Evolutionary conservation across 2,113 vertebrate species (phyloP).

Genomic region (Edolisoma coerulescens): DNA sequence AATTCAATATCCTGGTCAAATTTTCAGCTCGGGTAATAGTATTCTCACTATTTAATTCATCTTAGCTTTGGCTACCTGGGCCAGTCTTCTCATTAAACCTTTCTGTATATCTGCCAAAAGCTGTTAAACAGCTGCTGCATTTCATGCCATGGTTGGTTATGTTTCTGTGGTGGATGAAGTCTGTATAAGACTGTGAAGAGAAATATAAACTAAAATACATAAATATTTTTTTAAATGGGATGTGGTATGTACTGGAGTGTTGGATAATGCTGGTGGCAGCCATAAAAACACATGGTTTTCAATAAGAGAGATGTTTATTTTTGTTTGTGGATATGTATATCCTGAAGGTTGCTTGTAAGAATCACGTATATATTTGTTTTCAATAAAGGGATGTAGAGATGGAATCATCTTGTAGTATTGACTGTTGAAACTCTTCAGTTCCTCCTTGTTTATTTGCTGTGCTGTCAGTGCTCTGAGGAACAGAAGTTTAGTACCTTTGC

Average conservation of each 20-base stretch:
- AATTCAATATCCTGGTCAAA: conserved; percentile 7
- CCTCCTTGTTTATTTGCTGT: background rate
- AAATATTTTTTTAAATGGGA: background rate
- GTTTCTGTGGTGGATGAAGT: background rate
- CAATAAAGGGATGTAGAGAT: background rate
- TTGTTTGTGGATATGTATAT: background rate
- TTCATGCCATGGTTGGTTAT: background rate
- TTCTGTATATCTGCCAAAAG: background rate
- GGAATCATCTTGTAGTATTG: background rate
- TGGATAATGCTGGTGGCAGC: background rate
- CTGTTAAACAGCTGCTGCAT: background rate
- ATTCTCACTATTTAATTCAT: conserved; percentile 28
- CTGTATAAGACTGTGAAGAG: background rate
- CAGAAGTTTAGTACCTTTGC: background rate
- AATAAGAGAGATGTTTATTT: background rate
- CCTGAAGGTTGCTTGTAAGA: background rate
- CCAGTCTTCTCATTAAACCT: background rate
- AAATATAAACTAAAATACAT: background rate
- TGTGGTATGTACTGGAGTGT: background rate
- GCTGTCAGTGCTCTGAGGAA: background rate
- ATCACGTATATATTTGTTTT: rapidly evolving
- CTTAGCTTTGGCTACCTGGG: background rate
- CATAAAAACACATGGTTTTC: background rate
- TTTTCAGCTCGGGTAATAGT: background rate
- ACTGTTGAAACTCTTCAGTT: background rate